Conservation (phyloP, 2,113 vertebrate species). For the Gobiocypris rarus region DNA sequence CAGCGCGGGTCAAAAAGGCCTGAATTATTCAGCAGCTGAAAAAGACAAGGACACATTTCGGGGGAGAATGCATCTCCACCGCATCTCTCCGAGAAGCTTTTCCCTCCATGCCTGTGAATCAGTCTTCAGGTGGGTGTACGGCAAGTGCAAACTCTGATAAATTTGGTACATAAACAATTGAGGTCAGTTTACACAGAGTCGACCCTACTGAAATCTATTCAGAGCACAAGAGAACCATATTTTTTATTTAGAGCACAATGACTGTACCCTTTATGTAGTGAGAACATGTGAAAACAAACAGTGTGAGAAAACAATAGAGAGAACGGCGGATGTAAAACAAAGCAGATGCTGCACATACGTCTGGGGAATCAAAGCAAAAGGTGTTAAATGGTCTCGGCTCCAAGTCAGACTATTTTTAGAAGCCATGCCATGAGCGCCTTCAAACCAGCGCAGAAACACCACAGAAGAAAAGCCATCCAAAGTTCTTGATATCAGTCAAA, state of each 20-base stretch:
- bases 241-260: neutral
- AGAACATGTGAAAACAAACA: neutral
- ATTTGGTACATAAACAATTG: constrained; percentile 2
- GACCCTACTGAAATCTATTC: neutral
- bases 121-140: neutral
- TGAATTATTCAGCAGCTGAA: constrained; percentile 61
- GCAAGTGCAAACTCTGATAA: neutral
- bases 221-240: neutral
- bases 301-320: constrained; percentile 12
- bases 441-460: constrained; percentile 5
- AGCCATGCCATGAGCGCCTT: neutral
- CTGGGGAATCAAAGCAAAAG: constrained; percentile 31
- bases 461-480: neutral
- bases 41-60: constrained; percentile 28
- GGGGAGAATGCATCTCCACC: neutral
- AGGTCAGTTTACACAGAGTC: neutral
- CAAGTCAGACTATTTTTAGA: constrained; percentile 43
- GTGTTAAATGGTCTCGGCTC: constrained; percentile 42
- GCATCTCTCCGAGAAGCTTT: neutral
- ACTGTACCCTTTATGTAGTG: neutral
- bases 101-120: neutral
- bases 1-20: constrained; percentile 58
- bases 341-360: constrained; percentile 18
- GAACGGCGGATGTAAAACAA: neutral
- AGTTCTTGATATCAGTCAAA: too few relatives aligned